These are phyloP conservation scores for Acrocephalus arundinaceus DNA, from an alignment of 2,113 vertebrate species.

Conservation along the genomic window DNA sequence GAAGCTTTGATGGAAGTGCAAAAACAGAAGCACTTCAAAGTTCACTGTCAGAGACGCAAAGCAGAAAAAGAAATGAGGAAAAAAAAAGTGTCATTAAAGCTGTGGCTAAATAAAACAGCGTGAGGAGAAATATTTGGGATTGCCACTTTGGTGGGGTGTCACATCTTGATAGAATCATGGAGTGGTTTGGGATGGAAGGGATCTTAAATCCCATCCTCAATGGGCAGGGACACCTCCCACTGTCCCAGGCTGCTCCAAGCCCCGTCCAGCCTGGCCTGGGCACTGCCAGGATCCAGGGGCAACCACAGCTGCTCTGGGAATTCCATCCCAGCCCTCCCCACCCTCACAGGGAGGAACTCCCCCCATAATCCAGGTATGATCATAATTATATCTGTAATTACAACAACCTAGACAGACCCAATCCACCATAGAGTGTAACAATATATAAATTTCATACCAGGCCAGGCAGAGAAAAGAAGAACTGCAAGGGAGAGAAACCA, in stretches of 20 bases:
- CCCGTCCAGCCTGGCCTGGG: neutral
- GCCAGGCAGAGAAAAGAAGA: neutral
- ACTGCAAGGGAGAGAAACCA: neutral
- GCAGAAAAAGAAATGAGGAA: neutral
- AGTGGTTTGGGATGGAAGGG: neutral
- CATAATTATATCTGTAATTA: neutral
- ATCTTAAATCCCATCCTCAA: neutral
- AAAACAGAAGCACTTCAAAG: neutral
- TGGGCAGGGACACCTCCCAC: neutral
- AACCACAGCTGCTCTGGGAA: neutral
- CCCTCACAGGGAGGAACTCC: neutral
- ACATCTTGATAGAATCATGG: rapidly evolving
- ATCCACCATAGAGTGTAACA: rapidly evolving
- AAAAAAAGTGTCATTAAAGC: rapidly evolving
- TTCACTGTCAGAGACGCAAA: neutral
- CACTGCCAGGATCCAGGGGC: neutral
- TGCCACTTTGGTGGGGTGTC: neutral
- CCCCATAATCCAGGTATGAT: neutral
- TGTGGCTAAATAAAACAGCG: neutral
- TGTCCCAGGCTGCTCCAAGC: neutral
- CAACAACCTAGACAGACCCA: neutral
- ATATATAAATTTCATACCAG: neutral
- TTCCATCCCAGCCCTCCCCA: neutral
- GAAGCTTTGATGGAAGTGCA: neutral
- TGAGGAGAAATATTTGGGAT: neutral